phyloP scores from a whole-genome alignment of 1,140 invertebrate genomes.

The Drosophila takahashii region DNA sequence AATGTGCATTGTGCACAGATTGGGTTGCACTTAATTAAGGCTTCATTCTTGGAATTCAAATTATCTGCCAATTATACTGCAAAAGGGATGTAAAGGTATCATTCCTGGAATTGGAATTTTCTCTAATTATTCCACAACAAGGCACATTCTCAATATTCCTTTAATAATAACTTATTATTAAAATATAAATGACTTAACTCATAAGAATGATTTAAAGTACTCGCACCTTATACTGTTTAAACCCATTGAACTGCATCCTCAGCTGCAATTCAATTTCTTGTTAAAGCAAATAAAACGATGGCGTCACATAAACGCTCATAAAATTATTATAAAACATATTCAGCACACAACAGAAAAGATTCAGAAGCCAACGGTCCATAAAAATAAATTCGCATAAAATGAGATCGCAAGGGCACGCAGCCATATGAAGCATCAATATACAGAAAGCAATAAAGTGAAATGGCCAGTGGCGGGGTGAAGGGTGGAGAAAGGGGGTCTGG shows the following conservation, averaged over 20 bases:
- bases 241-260: conserved; percentile 13
- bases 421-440: conserved; percentile 51
- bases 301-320: conserved; percentile 25
- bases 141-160: too few species aligned
- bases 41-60: background rate
- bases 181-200: too few species aligned
- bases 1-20: background rate
- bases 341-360: conserved; percentile 32
- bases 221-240: background rate
- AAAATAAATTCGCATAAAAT: conserved; percentile 52
- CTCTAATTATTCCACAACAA: background rate
- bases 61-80: background rate
- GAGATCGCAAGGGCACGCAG: conserved; percentile 35
- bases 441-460: conserved; percentile 64
- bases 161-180: too few species aligned
- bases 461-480: conserved; percentile 13
- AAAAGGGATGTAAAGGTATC: background rate
- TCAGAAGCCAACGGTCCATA: conserved; percentile 45
- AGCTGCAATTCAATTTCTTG: conserved; percentile 9
- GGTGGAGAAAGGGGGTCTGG: too few species aligned
- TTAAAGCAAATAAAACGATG: conserved; percentile 20
- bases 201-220: background rate
- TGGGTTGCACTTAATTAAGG: background rate
- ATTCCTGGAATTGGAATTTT: background rate
- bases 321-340: conserved; percentile 54